Evolutionary conservation across 23 tunicate species (phyloP).

Genomic region (Aplidium turbinatum): DNA sequence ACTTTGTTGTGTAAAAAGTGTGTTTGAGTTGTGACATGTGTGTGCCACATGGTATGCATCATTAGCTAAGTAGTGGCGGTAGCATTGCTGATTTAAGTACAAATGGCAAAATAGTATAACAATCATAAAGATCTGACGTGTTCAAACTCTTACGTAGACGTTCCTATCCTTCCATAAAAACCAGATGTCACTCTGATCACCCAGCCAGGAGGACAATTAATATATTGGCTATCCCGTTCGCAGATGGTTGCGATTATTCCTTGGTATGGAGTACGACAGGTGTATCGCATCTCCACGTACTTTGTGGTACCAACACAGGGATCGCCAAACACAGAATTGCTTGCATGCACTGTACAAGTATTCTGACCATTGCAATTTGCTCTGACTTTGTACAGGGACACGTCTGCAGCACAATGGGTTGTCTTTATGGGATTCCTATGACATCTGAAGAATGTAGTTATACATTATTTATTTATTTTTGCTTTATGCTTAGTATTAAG

Average conservation of each 20-base stretch:
- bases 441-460: slow-evolving; percentile 3
- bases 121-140: too few relatives aligned
- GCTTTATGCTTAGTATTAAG: too few relatives aligned
- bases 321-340: slow-evolving; percentile 22
- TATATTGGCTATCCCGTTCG: slow-evolving; percentile 1
- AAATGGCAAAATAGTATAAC: too few relatives aligned
- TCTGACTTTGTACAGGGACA: slow-evolving; percentile 3
- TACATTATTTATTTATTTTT: too few relatives aligned
- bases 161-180: slow-evolving; percentile 8
- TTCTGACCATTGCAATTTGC: slow-evolving; percentile 15
- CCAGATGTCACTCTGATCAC: slow-evolving; percentile 6
- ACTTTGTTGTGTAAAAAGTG: too few relatives aligned
- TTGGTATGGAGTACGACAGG: slow-evolving; percentile 4
- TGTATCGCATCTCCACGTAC: slow-evolving; percentile 21
- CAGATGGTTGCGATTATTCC: slow-evolving; percentile 9
- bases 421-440: neutral
- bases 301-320: slow-evolving; percentile 38
- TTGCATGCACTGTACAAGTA: slow-evolving; percentile 11
- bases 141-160: slow-evolving; percentile 13
- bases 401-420: slow-evolving; percentile 16
- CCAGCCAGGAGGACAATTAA: neutral
- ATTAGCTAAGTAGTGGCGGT: too few relatives aligned
- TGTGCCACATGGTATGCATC: too few relatives aligned
- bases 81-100: too few relatives aligned
- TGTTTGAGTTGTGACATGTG: too few relatives aligned